Evolutionary conservation across 2,797 vertebrate genomes (phyloP).

Genomic region (Cetoscarus ocellatus): DNA sequence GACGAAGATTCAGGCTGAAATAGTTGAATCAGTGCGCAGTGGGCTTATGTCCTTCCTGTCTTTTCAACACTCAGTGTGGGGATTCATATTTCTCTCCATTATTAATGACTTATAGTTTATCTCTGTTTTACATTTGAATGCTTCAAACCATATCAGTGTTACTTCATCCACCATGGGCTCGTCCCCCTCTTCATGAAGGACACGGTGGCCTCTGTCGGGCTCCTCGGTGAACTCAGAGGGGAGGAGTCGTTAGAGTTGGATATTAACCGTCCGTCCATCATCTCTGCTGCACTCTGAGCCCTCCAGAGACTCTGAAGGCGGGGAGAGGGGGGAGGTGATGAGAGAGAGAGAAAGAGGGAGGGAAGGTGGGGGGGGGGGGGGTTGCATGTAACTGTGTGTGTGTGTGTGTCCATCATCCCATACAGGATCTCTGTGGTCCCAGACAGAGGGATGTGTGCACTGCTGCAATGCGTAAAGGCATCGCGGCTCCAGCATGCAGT

Average conservation of each 20-base stretch:
- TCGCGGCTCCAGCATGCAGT: constrained; percentile 52
- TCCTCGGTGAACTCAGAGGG: constrained; percentile 63
- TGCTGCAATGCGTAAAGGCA: constrained; percentile 84
- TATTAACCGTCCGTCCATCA: constrained; percentile 79
- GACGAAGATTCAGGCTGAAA: background rate
- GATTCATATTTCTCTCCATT: constrained; percentile 48
- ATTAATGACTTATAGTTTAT: constrained; percentile 28
- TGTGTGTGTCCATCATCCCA: constrained; percentile 65
- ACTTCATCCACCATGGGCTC: constrained; percentile 23
- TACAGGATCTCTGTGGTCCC: constrained; percentile 67
- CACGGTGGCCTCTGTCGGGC: constrained; percentile 60
- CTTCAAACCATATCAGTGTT: background rate
- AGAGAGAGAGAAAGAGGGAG: constrained; percentile 22
- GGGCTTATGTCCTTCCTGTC: background rate
- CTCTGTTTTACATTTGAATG: constrained; percentile 3
- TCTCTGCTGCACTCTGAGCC: constrained; percentile 69
- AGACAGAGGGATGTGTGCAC: constrained; percentile 73
- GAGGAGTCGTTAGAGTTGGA: constrained; percentile 71
- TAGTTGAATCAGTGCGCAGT: constrained; percentile 9
- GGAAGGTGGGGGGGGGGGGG: constrained; percentile 31
- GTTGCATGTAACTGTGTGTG: constrained; percentile 33
- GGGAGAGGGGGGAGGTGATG: constrained; percentile 31
- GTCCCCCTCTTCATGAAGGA: constrained; percentile 63
- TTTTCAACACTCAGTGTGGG: background rate
- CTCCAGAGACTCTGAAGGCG: constrained; percentile 57